A percentile compares a stretch with the other conserved stretches of the same genome.
These are phyloP conservation scores for Sminthurinus aureus DNA, from an alignment of 2,888 invertebrate species.

Conservation along the genomic window DNA sequence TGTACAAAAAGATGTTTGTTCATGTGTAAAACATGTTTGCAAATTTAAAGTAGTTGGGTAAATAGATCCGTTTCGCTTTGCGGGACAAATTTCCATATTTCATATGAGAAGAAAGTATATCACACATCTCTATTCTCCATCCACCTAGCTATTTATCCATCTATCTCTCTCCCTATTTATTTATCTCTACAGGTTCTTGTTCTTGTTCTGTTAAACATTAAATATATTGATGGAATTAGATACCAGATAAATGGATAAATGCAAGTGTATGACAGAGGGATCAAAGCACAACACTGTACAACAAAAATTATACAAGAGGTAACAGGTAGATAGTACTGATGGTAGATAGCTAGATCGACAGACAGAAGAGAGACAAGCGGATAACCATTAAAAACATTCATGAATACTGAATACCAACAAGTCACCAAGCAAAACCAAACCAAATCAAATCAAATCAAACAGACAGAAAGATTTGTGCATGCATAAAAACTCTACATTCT, in stretches of 20 bases:
- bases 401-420: not conserved
- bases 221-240: not conserved
- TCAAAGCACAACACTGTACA: not conserved
- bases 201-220: not conserved
- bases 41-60: not conserved
- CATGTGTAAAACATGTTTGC: not conserved
- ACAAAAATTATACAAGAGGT: not conserved
- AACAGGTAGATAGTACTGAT: not conserved
- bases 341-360: not conserved
- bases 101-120: not conserved
- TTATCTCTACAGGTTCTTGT: not conserved
- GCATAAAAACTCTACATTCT: not conserved
- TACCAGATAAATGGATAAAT: not conserved
- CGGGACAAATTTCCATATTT: not conserved
- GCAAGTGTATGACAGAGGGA: not conserved
- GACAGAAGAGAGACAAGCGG: not conserved
- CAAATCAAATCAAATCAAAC: not conserved
- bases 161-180: not conserved
- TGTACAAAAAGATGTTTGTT: not conserved
- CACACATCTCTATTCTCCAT: not conserved
- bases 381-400: conserved; percentile 17
- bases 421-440: not conserved
- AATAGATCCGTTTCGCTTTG: not conserved
- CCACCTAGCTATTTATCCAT: not conserved
- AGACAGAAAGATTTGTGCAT: not conserved